Evolutionary conservation across 2,888 invertebrate genomes (phyloP), one percentile per base, ranked within the genome.

Genomic region (Leptinotarsa peninsularis): DNA sequence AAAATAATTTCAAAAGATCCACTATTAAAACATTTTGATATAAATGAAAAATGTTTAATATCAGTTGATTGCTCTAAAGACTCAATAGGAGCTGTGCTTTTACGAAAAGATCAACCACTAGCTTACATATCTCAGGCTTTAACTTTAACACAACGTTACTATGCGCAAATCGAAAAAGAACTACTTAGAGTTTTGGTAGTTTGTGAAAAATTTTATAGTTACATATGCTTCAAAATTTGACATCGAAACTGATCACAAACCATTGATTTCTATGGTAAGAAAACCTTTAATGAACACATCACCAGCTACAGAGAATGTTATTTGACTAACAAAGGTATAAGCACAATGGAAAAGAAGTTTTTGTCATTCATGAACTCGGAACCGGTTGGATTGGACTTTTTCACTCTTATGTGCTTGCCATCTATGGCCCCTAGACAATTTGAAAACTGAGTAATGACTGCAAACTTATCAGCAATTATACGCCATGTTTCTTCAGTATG

Each of bases 361-460:
- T 71, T 71, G 17, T 74, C 71, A 27, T 74, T 74, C 58, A 67
- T 54, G 49, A 43, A 74, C 49, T 23, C 23, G 15, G 71, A 74
- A 33, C 66, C 74, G 14, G 54, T 70, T 10, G 23, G 52, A 27
- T 33, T 18, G 17, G 71, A 67, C 23, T 52, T 27, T 67, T 33
- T 5, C 33, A 74, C 21, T 56, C 56, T 52, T 43, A 74, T 70
- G 43, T 71, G 66, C 52, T 67, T 71, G 23, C 74, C 66, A 52
- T 15, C 50, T 50, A 50, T 50, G 7, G 1, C 50, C 13, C 15
- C 50, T 50, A 50, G 15, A 50, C 49, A 60, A 49, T 74, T 63
- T 17, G 74, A 66, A 21, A 74, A 74, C 27, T 74, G 56, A 21
- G 70, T 49, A 54, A 17, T 66, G 3, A 10, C n/a, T 21, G 21